Conservation (phyloP, 1,140 invertebrate genomes). For the Hetaerina americana region DNA sequence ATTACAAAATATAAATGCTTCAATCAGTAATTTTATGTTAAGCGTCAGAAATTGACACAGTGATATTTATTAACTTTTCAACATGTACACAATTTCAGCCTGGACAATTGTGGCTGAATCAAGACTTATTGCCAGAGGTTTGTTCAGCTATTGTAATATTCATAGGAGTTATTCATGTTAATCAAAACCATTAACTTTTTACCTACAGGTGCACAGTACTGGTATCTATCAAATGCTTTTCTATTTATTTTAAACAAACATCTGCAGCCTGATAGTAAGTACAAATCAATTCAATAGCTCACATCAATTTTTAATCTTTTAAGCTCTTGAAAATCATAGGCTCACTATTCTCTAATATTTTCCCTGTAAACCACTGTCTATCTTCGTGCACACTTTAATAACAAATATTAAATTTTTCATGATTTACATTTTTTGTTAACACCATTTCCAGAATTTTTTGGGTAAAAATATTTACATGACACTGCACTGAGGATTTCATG, state of each 20-base stretch:
- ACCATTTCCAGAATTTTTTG: background rate
- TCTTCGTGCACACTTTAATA: background rate
- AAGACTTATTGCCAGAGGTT: constrained; percentile 6
- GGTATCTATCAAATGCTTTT: background rate
- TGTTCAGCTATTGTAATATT: constrained; percentile 1
- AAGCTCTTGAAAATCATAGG: background rate
- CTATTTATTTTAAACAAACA: background rate
- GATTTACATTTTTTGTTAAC: background rate
- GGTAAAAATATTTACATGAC: background rate
- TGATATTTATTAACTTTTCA: constrained; percentile 8
- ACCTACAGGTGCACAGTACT: background rate
- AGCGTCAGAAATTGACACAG: constrained; percentile 3
- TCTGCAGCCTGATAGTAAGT: background rate
- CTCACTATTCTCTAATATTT: background rate
- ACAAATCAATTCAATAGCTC: constrained; percentile 3
- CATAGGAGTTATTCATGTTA: background rate
- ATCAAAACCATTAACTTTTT: background rate
- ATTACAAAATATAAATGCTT: background rate
- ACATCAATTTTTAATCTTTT: constrained; percentile 3
- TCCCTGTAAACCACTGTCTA: background rate
- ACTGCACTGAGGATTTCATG: background rate
- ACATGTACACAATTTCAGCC: constrained; percentile 8
- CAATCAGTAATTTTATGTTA: background rate
- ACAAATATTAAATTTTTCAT: constrained; percentile 1
- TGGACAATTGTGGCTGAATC: constrained; percentile 7